Evolutionary conservation across 2,888 invertebrate species (phyloP).

Genomic region (Orchesella flavescens): DNA sequence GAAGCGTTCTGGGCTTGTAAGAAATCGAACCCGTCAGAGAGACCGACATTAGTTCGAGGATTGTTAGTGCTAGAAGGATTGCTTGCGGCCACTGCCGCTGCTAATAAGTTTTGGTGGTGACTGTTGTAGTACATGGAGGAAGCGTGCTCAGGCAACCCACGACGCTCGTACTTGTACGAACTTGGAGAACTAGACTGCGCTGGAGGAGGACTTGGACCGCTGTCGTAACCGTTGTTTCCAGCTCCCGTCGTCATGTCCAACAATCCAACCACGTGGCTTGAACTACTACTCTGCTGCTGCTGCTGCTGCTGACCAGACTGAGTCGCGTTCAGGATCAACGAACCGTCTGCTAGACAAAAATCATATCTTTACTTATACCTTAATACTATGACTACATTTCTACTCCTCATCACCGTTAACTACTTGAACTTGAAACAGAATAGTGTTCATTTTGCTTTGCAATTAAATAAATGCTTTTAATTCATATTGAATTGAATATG

Average conservation of each 20-base stretch:
- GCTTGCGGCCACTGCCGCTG: conserved; percentile 21
- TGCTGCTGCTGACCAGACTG: neutral
- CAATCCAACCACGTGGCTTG: conserved; percentile 12
- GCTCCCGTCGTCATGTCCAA: conserved; percentile 56
- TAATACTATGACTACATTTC: neutral
- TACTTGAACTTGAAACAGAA: too few relatives aligned
- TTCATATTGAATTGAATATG: too few relatives aligned
- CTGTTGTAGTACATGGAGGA: conserved; percentile 36
- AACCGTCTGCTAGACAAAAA: conserved; percentile 10
- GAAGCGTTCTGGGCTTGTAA: neutral
- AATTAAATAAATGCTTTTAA: too few relatives aligned
- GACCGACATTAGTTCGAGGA: neutral
- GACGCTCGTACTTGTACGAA: conserved; percentile 20
- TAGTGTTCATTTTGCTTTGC: too few relatives aligned
- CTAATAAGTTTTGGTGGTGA: conserved; percentile 43
- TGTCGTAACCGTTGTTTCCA: conserved; percentile 57
- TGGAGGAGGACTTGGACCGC: conserved; percentile 35
- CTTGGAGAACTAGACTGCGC: conserved; percentile 15
- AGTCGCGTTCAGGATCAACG: conserved; percentile 12
- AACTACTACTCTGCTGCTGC: neutral
- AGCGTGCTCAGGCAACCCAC: neutral
- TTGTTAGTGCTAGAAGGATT: conserved; percentile 19
- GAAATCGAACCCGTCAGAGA: conserved; percentile 17
- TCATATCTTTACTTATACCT: neutral
- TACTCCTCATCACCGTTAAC: too few relatives aligned